Base-by-base conservation (phyloP, 2,797 vertebrate species). In the Philypnodon macrostomus region DNA sequence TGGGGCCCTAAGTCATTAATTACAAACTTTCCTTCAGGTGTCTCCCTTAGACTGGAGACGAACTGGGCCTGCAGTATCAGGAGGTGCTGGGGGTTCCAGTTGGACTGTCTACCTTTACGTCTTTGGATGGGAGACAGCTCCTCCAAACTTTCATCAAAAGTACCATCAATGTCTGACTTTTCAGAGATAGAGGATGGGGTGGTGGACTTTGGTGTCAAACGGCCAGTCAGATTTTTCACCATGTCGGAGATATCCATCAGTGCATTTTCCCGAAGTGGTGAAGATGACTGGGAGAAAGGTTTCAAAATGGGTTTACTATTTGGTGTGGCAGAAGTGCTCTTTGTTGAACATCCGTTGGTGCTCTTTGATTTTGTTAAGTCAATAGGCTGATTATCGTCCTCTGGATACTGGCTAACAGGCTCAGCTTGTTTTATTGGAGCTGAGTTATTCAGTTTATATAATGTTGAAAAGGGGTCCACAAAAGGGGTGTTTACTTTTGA, bases 11-110 rank as follows among this genome's bases (percentile, higher is more conserved):
- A 84, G 90, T 99, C 97, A 18, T 96, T 95, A 93, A 99, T 94
- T 75, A 96, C 92, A 36, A 94, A 98, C 73, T 96, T 96, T 49
- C 97, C 97, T 69, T 99, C 97, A 0, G 94, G 64, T 0, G 96
- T 98, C 86, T 98, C 95, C 70, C 93, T 91, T 80, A 99, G 91
- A 84, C 97, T 98, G 12, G 97, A 96, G 27, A 90, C 96, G 53
- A 99, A 99, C 89, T 99, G 96, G 12, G 97, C 97, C 89, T 99
- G 97, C 68, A 99, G 91, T 76, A 99, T 98, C 52, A 99, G 92
- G 78, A 99, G 92, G 87, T 99, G 97, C 79, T 99, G 97, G 12
- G 97, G 97, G 78, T 99, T 99, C 97, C 96, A 99, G 90, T 97
- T 98, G 46, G 97, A 99, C 85, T 98, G 97, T 57, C 97, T 90